phyloP scores from a whole-genome alignment of 2,888 invertebrate species.

The Flabesymbios commensalis region DNA sequence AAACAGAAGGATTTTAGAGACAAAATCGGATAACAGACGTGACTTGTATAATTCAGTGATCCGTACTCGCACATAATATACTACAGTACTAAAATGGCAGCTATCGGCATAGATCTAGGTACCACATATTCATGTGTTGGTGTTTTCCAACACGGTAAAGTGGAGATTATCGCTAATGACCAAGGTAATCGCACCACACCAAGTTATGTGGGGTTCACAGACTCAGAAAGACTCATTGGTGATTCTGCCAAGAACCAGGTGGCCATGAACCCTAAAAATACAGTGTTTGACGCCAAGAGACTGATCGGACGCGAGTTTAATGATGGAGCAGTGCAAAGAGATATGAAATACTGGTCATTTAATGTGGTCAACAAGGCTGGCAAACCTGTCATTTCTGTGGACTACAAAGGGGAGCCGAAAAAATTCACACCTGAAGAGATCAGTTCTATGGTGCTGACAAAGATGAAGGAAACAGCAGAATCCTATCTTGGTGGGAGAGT shows the following conservation, averaged over 20 bases:
- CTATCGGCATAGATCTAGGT: constrained; percentile 98
- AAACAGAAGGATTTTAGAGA: too few relatives aligned
- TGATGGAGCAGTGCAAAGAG: constrained; percentile 67
- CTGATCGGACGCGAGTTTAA: constrained; percentile 93
- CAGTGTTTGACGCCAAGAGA: constrained; percentile 98
- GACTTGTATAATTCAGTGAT: too few relatives aligned
- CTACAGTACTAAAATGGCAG: too few relatives aligned
- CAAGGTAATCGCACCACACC: constrained; percentile 87
- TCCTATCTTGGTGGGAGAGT: constrained; percentile 68
- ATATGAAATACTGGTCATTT: neutral
- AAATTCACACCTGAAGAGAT: constrained; percentile 87
- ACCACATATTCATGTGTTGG: constrained; percentile 99
- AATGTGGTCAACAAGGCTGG: neutral
- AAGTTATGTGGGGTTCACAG: constrained; percentile 94
- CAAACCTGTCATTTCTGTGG: too few relatives aligned
- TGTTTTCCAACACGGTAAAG: constrained; percentile 97
- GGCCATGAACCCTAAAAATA: constrained; percentile 95
- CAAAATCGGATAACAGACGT: too few relatives aligned
- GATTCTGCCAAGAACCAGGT: constrained; percentile 99
- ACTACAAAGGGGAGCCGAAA: constrained; percentile 86
- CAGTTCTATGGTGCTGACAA: constrained; percentile 86
- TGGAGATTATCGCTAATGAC: constrained; percentile 72
- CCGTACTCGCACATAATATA: too few relatives aligned
- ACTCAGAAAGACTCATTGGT: constrained; percentile 93
- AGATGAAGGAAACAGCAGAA: constrained; percentile 75